Conservation (phyloP, 2,888 invertebrate species). For the Polyploca ridens region DNA sequence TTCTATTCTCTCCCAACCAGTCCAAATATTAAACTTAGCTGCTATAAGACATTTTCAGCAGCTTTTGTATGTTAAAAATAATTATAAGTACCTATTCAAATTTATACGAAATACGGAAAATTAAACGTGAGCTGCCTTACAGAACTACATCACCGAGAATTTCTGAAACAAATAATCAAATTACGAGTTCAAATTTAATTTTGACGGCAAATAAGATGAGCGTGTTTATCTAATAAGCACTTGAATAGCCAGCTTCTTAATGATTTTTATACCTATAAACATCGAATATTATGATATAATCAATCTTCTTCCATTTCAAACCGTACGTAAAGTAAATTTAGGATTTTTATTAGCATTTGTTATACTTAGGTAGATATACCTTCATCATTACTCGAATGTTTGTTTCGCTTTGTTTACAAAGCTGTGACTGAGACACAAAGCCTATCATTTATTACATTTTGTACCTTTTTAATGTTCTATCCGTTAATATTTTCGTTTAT, state of each 20-base stretch:
- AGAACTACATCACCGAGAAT: no score
- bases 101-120: no score
- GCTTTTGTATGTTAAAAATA: not conserved
- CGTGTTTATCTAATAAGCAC: no score
- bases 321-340: constrained; percentile 19
- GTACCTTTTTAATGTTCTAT: constrained; percentile 36
- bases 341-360: constrained; percentile 15
- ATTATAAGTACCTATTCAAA: no score
- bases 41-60: not conserved
- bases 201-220: no score
- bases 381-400: constrained; percentile 36
- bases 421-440: constrained; percentile 38
- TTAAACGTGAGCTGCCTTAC: no score
- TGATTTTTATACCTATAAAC: no score
- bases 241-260: no score
- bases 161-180: no score
- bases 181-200: no score
- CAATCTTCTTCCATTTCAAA: not conserved
- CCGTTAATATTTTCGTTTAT: constrained; percentile 40
- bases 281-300: not conserved
- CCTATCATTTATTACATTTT: constrained; percentile 34
- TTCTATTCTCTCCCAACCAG: constrained; percentile 25
- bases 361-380: constrained; percentile 9
- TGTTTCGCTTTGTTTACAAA: constrained; percentile 40
- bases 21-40: not conserved